Conservation (phyloP, 2,888 invertebrate genomes). For the Dolomedes plantarius region DNA sequence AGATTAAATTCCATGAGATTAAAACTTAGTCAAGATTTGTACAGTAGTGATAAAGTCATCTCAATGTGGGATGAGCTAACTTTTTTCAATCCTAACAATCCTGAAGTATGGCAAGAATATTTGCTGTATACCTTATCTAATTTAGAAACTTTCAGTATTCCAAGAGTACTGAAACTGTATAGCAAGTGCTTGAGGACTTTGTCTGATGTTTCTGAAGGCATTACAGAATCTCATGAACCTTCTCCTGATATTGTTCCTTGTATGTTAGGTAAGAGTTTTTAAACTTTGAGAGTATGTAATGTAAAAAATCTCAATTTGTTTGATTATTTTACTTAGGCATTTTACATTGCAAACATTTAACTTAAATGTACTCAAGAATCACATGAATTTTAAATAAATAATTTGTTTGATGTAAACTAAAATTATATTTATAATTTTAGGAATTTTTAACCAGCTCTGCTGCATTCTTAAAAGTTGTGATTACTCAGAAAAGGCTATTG, state of each 20-base stretch:
- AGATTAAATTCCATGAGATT: slow-evolving; percentile 76
- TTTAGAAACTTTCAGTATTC: slow-evolving; percentile 76
- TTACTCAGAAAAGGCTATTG: slow-evolving; percentile 77
- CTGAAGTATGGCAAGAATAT: slow-evolving; percentile 77
- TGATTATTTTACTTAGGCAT: background rate
- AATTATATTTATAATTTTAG: too few relatives aligned
- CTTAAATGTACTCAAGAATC: too few relatives aligned
- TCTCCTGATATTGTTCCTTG: slow-evolving; percentile 75
- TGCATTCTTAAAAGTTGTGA: slow-evolving; percentile 76
- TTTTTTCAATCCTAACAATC: slow-evolving; percentile 77
- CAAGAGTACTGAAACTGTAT: slow-evolving; percentile 75
- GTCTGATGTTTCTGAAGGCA: slow-evolving; percentile 75
- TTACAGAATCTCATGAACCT: slow-evolving; percentile 75
- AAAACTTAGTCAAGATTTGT: slow-evolving; percentile 75
- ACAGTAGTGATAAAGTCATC: slow-evolving; percentile 75
- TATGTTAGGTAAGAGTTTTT: slow-evolving; percentile 74
- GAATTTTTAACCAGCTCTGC: slow-evolving; percentile 76
- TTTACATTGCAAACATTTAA: too few relatives aligned
- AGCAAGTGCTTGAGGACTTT: slow-evolving; percentile 76
- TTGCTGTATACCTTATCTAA: slow-evolving; percentile 76
- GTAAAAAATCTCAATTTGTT: background rate
- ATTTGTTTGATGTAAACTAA: too few relatives aligned
- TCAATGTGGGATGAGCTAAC: slow-evolving; percentile 77
- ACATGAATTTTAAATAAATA: too few relatives aligned
- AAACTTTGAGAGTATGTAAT: background rate